Conservation (phyloP, 2,113 vertebrate genomes). For the Genyomyrus donnyi region DNA sequence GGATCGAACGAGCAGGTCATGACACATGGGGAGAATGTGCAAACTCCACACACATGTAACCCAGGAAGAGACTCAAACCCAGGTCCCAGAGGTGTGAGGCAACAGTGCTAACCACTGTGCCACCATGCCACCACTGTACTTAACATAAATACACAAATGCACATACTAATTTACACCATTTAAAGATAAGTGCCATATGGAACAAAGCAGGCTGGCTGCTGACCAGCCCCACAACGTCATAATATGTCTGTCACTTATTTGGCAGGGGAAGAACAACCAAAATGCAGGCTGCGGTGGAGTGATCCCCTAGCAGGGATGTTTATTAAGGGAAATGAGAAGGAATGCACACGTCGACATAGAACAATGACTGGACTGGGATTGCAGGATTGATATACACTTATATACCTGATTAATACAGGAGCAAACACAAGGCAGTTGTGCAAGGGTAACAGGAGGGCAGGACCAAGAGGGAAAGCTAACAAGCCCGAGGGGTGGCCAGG, state of each 20-base stretch:
- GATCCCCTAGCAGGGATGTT: background rate
- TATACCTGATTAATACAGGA: background rate
- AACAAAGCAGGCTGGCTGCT: background rate
- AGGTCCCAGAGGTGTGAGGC: too few species aligned
- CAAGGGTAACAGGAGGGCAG: background rate
- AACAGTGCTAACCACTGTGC: too few species aligned
- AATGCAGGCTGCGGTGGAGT: background rate
- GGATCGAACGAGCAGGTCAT: too few species aligned
- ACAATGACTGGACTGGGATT: too few species aligned
- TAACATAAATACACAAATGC: background rate
- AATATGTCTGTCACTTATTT: background rate
- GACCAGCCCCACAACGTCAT: background rate
- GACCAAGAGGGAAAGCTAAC: background rate
- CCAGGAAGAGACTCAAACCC: too few species aligned
- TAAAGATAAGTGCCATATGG: background rate
- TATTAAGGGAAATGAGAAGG: too few species aligned
- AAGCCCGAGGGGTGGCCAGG: background rate
- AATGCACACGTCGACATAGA: too few species aligned
- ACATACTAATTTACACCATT: background rate
- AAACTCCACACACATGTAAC: too few species aligned
- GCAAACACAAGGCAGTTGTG: background rate
- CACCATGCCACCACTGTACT: too few species aligned
- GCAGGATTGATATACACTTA: background rate
- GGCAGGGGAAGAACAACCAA: background rate
- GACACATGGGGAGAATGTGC: too few species aligned